Evolutionary conservation across 1,140 invertebrate species (phyloP).

Genomic region (Berghia stephanieae): DNA sequence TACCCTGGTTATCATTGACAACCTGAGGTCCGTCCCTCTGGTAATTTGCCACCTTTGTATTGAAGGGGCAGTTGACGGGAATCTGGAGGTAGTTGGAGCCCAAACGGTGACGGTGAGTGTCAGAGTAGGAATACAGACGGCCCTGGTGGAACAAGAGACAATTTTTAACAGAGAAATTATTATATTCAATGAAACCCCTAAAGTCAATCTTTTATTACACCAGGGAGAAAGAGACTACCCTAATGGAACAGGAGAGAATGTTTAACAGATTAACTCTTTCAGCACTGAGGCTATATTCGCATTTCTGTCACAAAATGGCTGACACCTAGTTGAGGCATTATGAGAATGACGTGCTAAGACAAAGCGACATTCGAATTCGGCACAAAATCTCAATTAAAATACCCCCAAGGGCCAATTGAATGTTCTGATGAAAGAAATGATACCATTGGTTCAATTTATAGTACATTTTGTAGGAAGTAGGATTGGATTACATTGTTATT

Average conservation of each 20-base stretch:
- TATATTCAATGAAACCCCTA: background rate
- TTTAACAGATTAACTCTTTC: no score
- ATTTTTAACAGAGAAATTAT: background rate
- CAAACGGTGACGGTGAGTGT: constrained; percentile 92
- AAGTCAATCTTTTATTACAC: background rate
- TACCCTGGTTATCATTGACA: constrained; percentile 65
- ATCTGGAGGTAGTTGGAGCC: constrained; percentile 93
- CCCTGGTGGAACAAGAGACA: constrained; percentile 69
- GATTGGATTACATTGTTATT: no score
- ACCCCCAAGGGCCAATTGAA: no score
- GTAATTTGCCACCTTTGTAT: constrained; percentile 75
- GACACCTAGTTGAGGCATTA: no score
- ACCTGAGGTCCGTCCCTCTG: constrained; percentile 84
- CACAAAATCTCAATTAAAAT: no score
- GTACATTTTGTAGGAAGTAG: no score
- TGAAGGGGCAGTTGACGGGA: constrained; percentile 93
- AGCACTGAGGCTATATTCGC: no score
- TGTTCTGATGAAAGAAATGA: no score
- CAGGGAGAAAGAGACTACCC: background rate
- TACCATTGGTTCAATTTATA: no score
- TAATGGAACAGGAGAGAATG: background rate
- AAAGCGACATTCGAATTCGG: no score
- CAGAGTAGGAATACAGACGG: constrained; percentile 91
- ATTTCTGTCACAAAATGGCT: no score
- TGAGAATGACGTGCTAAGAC: no score